Evolutionary conservation across 2,797 vertebrate species (phyloP), one percentile per base, ranked within the genome.

Genomic region (Neopelma chrysocephalum): DNA sequence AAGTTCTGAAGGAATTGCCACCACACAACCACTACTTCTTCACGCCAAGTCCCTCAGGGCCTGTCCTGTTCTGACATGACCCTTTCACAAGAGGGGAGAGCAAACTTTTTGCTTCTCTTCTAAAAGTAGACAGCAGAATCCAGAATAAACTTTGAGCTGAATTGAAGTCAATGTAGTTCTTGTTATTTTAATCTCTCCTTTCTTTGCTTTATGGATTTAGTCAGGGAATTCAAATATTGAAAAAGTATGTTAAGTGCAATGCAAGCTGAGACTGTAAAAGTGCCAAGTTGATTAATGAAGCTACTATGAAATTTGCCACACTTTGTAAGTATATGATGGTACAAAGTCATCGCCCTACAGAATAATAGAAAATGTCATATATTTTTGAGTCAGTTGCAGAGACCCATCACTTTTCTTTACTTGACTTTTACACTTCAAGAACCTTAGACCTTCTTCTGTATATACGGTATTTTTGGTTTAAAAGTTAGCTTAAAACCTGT

Each of bases 141-240:
- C 73, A 90, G 86, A 72, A 61, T n/a, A 82, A 94, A 87, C 51
- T 78, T n/a, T 51, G 43, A 72, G 57, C 31, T 81, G 79, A 93
- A 72, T 84, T 96, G 62, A 83, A 32, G 50, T 81, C 71, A 75
- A 7, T 22, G 21, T 38, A 70, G 58, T 42, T 94, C 91, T 93
- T 82, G 54, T 87, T 94, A 82, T 82, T 93, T 93, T 84, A 84
- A 95, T 93, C 78, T 72, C 64, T 77, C 60, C 75, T 73, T 73
- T 91, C 92, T 95, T 95, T 91, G 60, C 51, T 93, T 84, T 79
- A 86, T 64, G 50, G 81, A 94, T 88, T 95, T 91, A 92, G 87
- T 60, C 58, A 84, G 88, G 79, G 77, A 94, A 97, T 94, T 88
- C 38, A 95, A 91, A 87, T 80, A 93, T 77, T 93, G 4, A 75